Evolutionary conservation across 1,140 invertebrate species (phyloP), one percentile per base, ranked within the genome.

Genomic region (Globodera rostochiensis): DNA sequence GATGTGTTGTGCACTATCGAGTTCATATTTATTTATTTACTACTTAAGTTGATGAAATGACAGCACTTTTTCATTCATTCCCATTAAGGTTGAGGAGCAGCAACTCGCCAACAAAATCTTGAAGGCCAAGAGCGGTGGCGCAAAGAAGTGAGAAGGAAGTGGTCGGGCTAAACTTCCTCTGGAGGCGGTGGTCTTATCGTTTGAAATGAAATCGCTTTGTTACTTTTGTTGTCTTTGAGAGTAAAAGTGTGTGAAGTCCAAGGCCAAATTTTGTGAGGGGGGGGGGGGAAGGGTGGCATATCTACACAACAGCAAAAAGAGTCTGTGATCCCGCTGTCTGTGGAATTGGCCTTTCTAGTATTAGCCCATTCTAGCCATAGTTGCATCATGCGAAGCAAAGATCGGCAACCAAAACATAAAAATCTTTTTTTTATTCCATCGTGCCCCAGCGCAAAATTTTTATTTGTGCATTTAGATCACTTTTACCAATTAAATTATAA

Each of bases 61-160:
- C 36, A 36, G 36, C 36, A 36, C 1, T 36, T 3, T 36, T 36
- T 36, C 36, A 36, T 36, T 36, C 36, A 36, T 36, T 36, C 36
- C 36, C 36, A 36, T 80, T 21, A 70, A 80, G 78, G 82, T 83
- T 11, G 82, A 79, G 53, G 84, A 85, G 50, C 84, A 85, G 46
- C 86, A 87, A 25, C 77, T 86, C 66, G 85, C 85, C n/a, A 76
- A 76, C 66, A 86, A 86, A 75, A 86, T 86, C 53, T 69, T 86
- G 49, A 86, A 86, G 75, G 73, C 78, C 6, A 83, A 83, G 66
- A 77, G 64, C 25, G 86, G 80, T 3, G 50, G 36, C n/a, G 86
- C 77, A 77, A 85, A 87, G 83, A 84, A 83, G 86, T 45, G 25
- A 50, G 13, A n/a, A 6, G 49, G 66, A 69, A 71, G 70, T 19